Evolutionary conservation across 2,888 invertebrate genomes (phyloP), one percentile per base, ranked within the genome.

Genomic region (Antheraea assamensis): DNA sequence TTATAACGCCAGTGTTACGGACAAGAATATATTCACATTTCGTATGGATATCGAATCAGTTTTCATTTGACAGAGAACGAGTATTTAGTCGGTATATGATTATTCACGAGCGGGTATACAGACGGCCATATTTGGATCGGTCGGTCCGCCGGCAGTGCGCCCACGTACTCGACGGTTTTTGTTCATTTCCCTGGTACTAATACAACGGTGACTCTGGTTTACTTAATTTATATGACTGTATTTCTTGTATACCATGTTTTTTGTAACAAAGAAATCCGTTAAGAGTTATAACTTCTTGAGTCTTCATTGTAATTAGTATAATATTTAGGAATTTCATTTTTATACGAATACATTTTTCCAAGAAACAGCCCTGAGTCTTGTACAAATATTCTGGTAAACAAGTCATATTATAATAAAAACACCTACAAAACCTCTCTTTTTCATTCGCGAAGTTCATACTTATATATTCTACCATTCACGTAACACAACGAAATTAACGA

Each of bases 121-220:
- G 13, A 71, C 27, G 31, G 75, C 88, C 88, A 81, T 87, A 87
- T 88, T 83, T 77, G 86, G 88, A 73, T 75, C 74, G 80, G 75
- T 72, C 80, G 75, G 78, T 78, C 76, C 74, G 78, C 78, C 80
- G 79, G 13, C 24, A 27, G 27, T 61, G 21, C 84, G 82, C 89
- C 89, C 79, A 89, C 89, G 83, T 82, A 76, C 19, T 27, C 70
- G 70, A 42, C 55, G 61, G 73, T 55, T 80, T 83, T 83, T 81
- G 78, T 80, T 76, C 76, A 78, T 81, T 82, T 84, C 58, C 58
- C 58, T 35, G 71, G n/a, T 74, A 77, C 75, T 76, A 24, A 24
- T 8, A 68, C 35, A 35, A 68, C 31, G 31, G 68, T 68, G 68
- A 68, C 35, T 35, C 35, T 31, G 64, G 64, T 31, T 27, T n/a